A percentile compares a stretch with the other conserved stretches of the same genome.
These are phyloP conservation scores for Eupeodes latifasciatus DNA, from an alignment of 2,888 invertebrate genomes.

Conservation along the genomic window DNA sequence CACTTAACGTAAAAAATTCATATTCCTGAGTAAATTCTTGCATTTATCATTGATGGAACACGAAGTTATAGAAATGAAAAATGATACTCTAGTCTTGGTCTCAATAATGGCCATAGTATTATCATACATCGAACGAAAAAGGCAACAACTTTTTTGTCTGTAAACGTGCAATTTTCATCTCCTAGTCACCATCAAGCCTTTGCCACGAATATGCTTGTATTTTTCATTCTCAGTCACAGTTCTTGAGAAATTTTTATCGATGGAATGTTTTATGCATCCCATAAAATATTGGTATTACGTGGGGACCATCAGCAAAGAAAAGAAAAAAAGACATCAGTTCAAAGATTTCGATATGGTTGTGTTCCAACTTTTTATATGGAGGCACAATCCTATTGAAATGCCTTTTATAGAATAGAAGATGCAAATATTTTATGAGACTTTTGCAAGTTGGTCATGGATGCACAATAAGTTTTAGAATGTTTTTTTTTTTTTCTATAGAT, in stretches of 20 bases:
- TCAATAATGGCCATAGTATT: background rate
- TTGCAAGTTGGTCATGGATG: conserved; percentile 8
- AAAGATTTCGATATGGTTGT: conserved; percentile 45
- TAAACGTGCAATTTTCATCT: conserved; percentile 24
- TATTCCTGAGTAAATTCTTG: background rate
- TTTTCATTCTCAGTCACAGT: conserved; percentile 55
- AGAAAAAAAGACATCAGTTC: conserved; percentile 36
- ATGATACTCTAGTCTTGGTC: background rate
- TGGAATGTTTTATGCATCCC: conserved; percentile 72
- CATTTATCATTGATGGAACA: conserved; percentile 12
- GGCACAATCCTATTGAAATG: conserved; percentile 11
- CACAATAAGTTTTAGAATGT: conserved; percentile 2
- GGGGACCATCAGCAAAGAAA: conserved; percentile 51
- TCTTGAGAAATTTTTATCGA: conserved; percentile 72
- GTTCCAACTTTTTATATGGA: conserved; percentile 1
- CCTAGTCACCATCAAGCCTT: conserved; percentile 36
- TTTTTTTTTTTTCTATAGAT: background rate
- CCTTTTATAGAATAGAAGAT: background rate
- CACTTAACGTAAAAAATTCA: background rate
- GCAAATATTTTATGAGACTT: conserved; percentile 33
- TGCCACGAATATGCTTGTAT: conserved; percentile 35
- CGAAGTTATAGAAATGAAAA: background rate
- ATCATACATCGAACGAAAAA: background rate
- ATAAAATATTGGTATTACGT: conserved; percentile 74
- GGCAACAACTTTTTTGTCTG: background rate